Conservation (phyloP, 2,113 vertebrate genomes). For the Cyanoderma ruficeps region DNA sequence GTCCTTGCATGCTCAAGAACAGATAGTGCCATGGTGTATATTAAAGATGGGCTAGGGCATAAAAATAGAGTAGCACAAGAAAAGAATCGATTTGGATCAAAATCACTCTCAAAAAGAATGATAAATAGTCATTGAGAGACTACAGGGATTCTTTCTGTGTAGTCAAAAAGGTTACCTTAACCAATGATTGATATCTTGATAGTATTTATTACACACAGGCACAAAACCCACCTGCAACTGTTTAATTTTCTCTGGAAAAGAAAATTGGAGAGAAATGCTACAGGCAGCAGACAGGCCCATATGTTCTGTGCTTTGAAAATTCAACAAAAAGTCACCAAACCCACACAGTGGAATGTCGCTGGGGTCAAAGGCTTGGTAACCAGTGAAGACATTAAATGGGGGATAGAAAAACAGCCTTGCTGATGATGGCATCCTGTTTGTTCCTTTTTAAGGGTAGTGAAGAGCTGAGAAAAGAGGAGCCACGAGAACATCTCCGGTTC, state of each 20-base stretch:
- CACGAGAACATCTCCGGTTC: not conserved
- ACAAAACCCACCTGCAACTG: not conserved
- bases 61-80: constrained; percentile 38
- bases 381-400: not conserved
- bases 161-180: constrained; percentile 21
- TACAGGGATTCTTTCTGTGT: not conserved
- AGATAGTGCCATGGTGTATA: not conserved
- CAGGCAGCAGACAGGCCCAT: not conserved
- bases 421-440: not conserved
- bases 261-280: not conserved
- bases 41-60: constrained; percentile 15
- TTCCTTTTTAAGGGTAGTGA: not conserved
- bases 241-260: not conserved
- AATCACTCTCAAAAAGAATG: constrained; percentile 5
- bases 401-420: not conserved
- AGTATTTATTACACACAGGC: not conserved
- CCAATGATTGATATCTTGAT: not conserved
- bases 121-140: constrained; percentile 7
- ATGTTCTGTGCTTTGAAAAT: not conserved
- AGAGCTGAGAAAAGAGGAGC: not conserved
- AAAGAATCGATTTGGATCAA: constrained; percentile 39
- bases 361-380: not conserved
- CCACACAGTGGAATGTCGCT: not conserved
- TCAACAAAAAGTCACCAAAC: not conserved
- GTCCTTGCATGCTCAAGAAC: not conserved